Conservation (phyloP, 2,797 vertebrate species). For the Tokudaia tokunoshimensis region DNA sequence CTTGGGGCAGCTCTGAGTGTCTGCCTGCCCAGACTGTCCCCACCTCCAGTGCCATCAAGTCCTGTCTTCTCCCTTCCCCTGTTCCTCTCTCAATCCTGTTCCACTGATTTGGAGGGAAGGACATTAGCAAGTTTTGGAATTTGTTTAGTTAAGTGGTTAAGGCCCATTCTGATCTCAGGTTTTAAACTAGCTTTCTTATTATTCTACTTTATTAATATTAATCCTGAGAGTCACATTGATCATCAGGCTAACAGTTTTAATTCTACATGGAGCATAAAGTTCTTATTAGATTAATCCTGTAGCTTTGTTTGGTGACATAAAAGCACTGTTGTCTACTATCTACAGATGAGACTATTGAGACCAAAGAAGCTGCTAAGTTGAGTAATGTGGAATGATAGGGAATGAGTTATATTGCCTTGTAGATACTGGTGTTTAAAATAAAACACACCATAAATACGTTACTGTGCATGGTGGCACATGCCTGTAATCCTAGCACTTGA, state of each 20-base stretch:
- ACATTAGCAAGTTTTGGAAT: conserved; percentile 12
- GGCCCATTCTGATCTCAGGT: neutral
- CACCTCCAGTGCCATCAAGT: neutral
- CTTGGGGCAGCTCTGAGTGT: neutral
- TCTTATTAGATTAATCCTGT: neutral
- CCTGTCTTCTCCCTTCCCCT: neutral
- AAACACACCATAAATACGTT: neutral
- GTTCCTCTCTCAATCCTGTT: neutral
- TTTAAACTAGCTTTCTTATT: conserved; percentile 43
- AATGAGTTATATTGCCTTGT: neutral
- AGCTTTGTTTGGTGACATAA: neutral
- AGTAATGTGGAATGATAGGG: neutral
- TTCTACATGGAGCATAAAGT: neutral
- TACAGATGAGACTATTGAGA: neutral
- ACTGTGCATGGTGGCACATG: neutral
- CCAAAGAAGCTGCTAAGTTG: neutral
- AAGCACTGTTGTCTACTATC: neutral
- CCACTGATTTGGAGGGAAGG: neutral
- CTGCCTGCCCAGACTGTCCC: neutral
- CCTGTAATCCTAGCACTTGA: neutral
- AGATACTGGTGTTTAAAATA: neutral
- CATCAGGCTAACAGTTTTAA: neutral
- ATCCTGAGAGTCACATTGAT: conserved; percentile 10
- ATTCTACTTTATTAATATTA: neutral
- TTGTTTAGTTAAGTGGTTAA: conserved; percentile 10